phyloP scores from a whole-genome alignment of 2,888 invertebrate species.

The Agrotis puta region DNA sequence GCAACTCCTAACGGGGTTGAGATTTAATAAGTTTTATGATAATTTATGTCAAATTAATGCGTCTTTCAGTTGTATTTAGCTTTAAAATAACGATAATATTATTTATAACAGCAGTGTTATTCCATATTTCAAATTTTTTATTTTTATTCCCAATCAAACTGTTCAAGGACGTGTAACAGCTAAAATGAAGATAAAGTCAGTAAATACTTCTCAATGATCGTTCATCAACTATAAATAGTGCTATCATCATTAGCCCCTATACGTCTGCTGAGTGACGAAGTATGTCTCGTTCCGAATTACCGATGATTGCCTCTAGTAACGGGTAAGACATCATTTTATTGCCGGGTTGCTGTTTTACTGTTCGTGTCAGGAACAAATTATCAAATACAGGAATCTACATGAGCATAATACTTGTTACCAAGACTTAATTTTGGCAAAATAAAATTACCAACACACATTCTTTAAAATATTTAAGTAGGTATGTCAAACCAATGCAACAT shows the following conservation, averaged over 20 bases:
- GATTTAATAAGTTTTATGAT: too few species aligned
- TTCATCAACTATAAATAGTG: constrained; percentile 37
- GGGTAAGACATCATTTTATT: constrained; percentile 21
- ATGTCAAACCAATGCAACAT: too few species aligned
- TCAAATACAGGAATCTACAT: background rate
- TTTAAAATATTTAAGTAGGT: too few species aligned
- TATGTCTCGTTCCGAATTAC: constrained; percentile 25
- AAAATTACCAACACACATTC: background rate
- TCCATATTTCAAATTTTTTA: background rate
- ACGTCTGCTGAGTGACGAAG: constrained; percentile 25
- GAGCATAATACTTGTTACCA: background rate
- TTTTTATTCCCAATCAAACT: constrained; percentile 4
- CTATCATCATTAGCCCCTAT: constrained; percentile 35
- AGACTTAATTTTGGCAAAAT: background rate
- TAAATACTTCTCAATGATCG: constrained; percentile 18
- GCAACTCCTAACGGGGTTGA: too few species aligned
- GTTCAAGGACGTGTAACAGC: background rate
- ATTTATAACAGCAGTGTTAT: background rate
- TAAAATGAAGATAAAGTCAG: background rate
- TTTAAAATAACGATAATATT: background rate
- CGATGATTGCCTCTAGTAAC: constrained; percentile 31
- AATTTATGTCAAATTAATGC: too few species aligned
- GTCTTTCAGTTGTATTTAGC: background rate
- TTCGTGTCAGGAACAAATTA: background rate
- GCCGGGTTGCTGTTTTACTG: background rate